phyloP scores from a whole-genome alignment of 2,888 invertebrate genomes.

The Campaea margaritaria region DNA sequence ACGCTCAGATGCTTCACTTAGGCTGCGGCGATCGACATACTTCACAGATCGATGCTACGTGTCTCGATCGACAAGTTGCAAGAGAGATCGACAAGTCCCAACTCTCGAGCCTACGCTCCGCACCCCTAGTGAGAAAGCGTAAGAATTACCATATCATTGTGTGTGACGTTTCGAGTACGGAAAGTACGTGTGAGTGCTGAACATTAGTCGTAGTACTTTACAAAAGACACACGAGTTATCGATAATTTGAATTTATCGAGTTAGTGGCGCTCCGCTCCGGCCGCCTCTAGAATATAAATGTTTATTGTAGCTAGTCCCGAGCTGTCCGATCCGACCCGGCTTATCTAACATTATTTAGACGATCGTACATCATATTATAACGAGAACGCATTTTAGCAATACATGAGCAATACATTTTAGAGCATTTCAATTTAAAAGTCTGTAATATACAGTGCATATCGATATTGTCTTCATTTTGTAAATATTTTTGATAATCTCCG shows the following conservation, averaged over 20 bases:
- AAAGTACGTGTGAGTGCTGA: slow-evolving; percentile 45
- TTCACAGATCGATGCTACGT: slow-evolving; percentile 6
- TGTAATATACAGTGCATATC: slow-evolving; percentile 78
- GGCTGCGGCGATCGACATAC: slow-evolving; percentile 31
- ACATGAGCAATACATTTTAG: slow-evolving; percentile 7
- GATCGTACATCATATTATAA: neutral
- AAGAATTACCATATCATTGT: slow-evolving; percentile 66
- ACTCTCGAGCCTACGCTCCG: slow-evolving; percentile 13
- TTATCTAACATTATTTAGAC: slow-evolving; percentile 39
- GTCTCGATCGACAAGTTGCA: slow-evolving; percentile 11
- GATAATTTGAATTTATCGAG: slow-evolving; percentile 28
- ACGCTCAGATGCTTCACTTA: slow-evolving; percentile 56
- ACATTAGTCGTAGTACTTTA: slow-evolving; percentile 50
- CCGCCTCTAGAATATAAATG: slow-evolving; percentile 23
- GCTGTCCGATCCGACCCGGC: slow-evolving; percentile 50
- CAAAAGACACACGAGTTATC: slow-evolving; percentile 52
- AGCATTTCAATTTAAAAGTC: slow-evolving; percentile 55
- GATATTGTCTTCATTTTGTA: slow-evolving; percentile 76
- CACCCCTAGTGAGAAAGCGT: slow-evolving; percentile 37
- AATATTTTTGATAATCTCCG: slow-evolving; percentile 67
- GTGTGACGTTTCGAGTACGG: slow-evolving; percentile 50
- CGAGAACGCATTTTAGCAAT: slow-evolving; percentile 20
- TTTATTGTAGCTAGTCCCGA: slow-evolving; percentile 61
- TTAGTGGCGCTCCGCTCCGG: slow-evolving; percentile 10
- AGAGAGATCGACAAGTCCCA: slow-evolving; percentile 7